phyloP scores from a whole-genome alignment of 1,140 invertebrate genomes.

The Myzus persicae region DNA sequence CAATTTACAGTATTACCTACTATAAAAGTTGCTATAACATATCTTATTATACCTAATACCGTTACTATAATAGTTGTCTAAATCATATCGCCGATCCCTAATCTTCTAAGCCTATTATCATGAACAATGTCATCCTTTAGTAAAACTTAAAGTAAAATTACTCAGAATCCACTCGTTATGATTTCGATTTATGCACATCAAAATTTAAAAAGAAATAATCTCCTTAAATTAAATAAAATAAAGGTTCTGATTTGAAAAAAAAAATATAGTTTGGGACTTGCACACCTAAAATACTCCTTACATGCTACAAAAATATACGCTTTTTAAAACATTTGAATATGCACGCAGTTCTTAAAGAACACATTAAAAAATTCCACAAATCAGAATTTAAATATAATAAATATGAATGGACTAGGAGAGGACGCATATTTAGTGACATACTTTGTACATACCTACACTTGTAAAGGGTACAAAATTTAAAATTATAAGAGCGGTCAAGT shows the following conservation, averaged over 20 bases:
- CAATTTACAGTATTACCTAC: too few species aligned
- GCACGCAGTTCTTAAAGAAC: too few species aligned
- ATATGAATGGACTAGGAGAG: not conserved
- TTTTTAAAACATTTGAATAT: not conserved
- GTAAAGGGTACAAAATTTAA: too few species aligned
- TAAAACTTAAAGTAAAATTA: not conserved
- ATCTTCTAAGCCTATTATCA: not conserved
- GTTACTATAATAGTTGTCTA: not conserved
- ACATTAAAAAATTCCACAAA: not conserved
- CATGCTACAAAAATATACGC: too few species aligned
- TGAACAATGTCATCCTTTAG: not conserved
- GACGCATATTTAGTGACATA: too few species aligned
- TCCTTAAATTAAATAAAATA: not conserved
- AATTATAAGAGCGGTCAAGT: too few species aligned
- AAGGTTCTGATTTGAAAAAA: not conserved
- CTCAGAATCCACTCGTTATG: not conserved
- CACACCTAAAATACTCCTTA: too few species aligned
- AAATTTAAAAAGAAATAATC: not conserved
- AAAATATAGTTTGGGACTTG: not conserved
- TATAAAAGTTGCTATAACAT: not conserved
- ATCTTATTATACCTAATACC: not conserved
- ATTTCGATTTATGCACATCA: not conserved
- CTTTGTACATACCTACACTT: too few species aligned
- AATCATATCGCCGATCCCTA: not conserved
- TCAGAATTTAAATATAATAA: not conserved